Percentiles rank a stretch among this genome's conserved stretches.
Conservation (phyloP, 2,113 vertebrate genomes). For the Mohoua ochrocephala region DNA sequence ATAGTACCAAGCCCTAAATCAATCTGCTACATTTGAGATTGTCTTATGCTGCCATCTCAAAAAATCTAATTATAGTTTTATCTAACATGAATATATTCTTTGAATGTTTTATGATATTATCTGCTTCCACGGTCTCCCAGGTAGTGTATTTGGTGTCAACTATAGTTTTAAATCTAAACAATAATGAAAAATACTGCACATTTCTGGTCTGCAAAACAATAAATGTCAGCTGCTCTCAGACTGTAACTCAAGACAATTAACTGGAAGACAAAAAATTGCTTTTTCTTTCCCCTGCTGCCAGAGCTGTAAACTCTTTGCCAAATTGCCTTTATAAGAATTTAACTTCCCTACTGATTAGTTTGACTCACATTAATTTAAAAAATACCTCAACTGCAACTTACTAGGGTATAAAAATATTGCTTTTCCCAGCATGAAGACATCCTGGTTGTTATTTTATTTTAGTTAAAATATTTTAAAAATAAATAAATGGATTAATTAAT, state of each 20-base stretch:
- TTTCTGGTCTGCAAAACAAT: constrained; percentile 16
- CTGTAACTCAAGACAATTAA: constrained; percentile 45
- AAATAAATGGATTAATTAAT: neutral
- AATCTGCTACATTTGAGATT: neutral
- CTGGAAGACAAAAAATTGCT: constrained; percentile 7
- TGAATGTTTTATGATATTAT: neutral
- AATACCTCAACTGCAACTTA: neutral
- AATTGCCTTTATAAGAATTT: constrained; percentile 51
- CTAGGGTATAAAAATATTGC: neutral
- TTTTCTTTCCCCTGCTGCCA: constrained; percentile 9
- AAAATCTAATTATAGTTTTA: neutral
- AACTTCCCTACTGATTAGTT: constrained; percentile 43
- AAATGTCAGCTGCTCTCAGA: neutral
- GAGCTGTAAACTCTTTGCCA: constrained; percentile 26
- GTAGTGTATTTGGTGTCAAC: neutral
- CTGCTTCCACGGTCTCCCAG: neutral
- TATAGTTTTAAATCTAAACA: constrained; percentile 11
- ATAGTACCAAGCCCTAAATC: neutral
- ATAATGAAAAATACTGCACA: constrained; percentile 1
- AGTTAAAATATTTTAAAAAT: neutral
- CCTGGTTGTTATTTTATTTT: neutral
- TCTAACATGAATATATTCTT: neutral
- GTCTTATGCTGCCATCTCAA: neutral
- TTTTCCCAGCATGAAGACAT: neutral
- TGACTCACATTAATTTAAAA: constrained; percentile 45